These are phyloP conservation scores for Busseola fusca DNA, from an alignment of 2,888 invertebrate genomes.

Conservation along the genomic window DNA sequence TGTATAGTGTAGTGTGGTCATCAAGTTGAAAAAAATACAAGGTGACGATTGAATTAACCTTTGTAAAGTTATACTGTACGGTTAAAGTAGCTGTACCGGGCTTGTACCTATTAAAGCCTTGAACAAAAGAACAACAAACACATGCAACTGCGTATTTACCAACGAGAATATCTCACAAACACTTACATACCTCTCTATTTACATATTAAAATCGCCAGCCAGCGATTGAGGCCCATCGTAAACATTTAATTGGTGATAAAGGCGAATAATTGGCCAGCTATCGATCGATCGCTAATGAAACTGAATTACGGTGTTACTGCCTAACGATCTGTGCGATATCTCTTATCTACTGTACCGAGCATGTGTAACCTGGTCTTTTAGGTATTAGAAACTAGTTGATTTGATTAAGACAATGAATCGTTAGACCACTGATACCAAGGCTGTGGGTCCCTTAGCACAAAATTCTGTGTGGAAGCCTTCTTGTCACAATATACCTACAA, in stretches of 20 bases:
- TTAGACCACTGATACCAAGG: not conserved
- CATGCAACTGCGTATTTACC: constrained; percentile 2
- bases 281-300: constrained; percentile 83
- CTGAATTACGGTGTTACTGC: constrained; percentile 74
- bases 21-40: not conserved
- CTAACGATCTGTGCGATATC: constrained; percentile 77
- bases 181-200: constrained; percentile 54
- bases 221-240: constrained; percentile 77
- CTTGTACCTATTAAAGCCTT: not conserved
- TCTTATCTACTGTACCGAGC: constrained; percentile 61
- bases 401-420: not conserved
- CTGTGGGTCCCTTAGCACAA: not conserved
- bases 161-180: constrained; percentile 34
- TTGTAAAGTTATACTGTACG: not conserved
- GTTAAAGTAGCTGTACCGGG: not conserved
- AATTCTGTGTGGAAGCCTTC: not conserved
- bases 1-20: too few relatives aligned
- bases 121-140: not conserved
- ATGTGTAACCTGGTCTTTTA: constrained; percentile 49
- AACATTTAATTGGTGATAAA: constrained; percentile 85
- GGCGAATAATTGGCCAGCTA: constrained; percentile 80
- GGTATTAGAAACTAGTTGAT: not conserved
- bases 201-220: constrained; percentile 69
- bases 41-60: not conserved
- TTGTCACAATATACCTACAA: too few relatives aligned